Percentiles rank a stretch among this genome's conserved stretches.
phyloP scores from a whole-genome alignment of 1,140 invertebrate species.

The Parapsyche elsis region DNA sequence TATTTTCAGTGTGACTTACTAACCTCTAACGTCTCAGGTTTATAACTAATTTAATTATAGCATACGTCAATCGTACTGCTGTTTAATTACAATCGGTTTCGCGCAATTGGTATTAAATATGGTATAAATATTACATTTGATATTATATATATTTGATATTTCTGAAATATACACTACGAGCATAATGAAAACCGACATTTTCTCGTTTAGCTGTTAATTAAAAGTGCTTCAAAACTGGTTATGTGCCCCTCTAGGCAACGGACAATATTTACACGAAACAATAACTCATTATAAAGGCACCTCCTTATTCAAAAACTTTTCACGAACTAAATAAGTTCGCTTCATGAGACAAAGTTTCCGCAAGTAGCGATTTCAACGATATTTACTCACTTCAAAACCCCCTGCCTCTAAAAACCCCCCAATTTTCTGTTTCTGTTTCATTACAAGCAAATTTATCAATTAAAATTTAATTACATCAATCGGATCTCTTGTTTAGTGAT shows the following conservation, averaged over 20 bases:
- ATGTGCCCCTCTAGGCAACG: background rate
- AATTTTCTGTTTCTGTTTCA: too few relatives aligned
- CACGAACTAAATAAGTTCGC: conserved; percentile 40
- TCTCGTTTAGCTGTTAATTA: background rate
- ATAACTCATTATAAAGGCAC: conserved; percentile 46
- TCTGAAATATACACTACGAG: too few relatives aligned
- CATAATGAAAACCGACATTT: background rate
- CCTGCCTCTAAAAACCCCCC: background rate
- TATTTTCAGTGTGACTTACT: background rate
- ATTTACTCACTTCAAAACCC: conserved; percentile 25
- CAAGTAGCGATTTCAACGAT: conserved; percentile 39
- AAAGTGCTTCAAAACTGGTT: background rate
- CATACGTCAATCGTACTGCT: too few relatives aligned
- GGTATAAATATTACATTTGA: too few relatives aligned
- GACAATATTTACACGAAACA: conserved; percentile 48
- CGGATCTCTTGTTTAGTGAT: too few relatives aligned
- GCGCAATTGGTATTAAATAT: background rate
- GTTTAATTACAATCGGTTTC: background rate
- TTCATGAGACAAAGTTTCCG: conserved; percentile 25
- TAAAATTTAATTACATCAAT: background rate
- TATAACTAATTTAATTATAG: background rate
- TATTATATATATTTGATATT: background rate
- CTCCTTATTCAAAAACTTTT: conserved; percentile 45
- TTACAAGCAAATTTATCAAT: too few relatives aligned
- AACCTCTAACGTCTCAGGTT: background rate